phyloP scores from a whole-genome alignment of 2,797 vertebrate genomes.

The Sebastes diploproa region DNA sequence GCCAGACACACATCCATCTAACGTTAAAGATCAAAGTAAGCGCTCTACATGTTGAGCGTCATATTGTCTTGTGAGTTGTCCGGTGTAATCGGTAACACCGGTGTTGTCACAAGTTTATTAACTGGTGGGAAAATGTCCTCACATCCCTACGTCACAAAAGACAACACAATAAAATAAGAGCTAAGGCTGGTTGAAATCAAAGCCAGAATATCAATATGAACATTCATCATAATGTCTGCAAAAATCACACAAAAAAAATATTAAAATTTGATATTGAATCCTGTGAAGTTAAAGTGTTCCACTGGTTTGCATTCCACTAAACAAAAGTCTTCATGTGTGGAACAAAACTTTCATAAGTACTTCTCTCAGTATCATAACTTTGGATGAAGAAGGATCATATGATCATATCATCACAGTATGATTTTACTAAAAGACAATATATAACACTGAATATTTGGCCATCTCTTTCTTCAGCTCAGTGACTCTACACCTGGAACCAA shows the following conservation, averaged over 20 bases:
- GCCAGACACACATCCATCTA: too few relatives aligned
- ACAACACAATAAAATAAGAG: background rate
- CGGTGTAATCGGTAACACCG: too few relatives aligned
- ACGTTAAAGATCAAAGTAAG: too few relatives aligned
- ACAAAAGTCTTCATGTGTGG: background rate
- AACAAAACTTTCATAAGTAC: background rate
- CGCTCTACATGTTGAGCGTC: too few relatives aligned
- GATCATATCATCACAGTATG: background rate
- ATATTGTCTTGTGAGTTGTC: accelerated
- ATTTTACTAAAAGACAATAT: background rate
- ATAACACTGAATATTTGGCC: background rate
- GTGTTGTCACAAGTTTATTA: too few relatives aligned
- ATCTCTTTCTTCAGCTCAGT: background rate
- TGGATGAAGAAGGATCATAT: too few relatives aligned
- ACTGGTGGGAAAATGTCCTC: too few relatives aligned
- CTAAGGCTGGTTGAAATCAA: background rate
- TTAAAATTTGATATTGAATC: background rate
- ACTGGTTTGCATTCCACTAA: background rate
- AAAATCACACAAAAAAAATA: background rate
- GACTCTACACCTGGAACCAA: conserved; percentile 1
- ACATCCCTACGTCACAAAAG: accelerated
- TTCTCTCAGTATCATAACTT: background rate
- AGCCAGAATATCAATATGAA: background rate
- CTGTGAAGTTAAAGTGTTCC: background rate
- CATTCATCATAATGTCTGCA: background rate